These are phyloP conservation scores for Asteroscopus sphinx DNA, from an alignment of 2,888 invertebrate species.

Conservation along the genomic window DNA sequence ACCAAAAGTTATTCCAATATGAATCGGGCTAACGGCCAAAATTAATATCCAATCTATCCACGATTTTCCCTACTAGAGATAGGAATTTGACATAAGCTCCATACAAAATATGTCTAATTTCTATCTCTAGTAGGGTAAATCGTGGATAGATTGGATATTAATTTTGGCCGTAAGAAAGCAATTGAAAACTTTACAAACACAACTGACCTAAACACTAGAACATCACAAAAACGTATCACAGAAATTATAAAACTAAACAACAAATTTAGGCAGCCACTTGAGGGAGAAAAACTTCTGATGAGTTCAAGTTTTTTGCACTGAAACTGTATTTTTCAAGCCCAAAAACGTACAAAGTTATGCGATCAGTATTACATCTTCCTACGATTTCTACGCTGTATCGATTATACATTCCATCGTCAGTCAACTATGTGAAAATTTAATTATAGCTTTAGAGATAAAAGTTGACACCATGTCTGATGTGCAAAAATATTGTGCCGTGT, in stretches of 20 bases:
- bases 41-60: too few species aligned
- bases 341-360: conserved; percentile 35
- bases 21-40: not conserved
- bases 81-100: too few species aligned
- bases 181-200: conserved; percentile 8
- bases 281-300: conserved; percentile 11
- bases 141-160: too few species aligned
- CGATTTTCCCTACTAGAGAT: not conserved
- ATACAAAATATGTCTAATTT: too few species aligned
- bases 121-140: too few species aligned
- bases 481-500: conserved; percentile 51
- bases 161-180: not conserved
- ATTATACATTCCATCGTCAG: conserved; percentile 20
- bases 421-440: conserved; percentile 15
- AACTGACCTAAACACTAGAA: not conserved
- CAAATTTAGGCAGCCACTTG: conserved; percentile 5
- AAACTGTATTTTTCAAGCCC: conserved; percentile 46
- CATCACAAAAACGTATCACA: conserved; percentile 14
- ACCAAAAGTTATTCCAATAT: too few species aligned
- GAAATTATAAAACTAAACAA: conserved; percentile 25
- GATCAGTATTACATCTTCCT: conserved; percentile 31
- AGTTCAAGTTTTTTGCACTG: conserved; percentile 42
- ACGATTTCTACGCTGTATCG: conserved; percentile 31
- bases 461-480: conserved; percentile 41
- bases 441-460: conserved; percentile 41